Percentiles rank a stretch among this genome's conserved stretches.
These are phyloP conservation scores for Thryonomys swinderianus DNA, from an alignment of 2,113 vertebrate genomes.

Conservation along the genomic window DNA sequence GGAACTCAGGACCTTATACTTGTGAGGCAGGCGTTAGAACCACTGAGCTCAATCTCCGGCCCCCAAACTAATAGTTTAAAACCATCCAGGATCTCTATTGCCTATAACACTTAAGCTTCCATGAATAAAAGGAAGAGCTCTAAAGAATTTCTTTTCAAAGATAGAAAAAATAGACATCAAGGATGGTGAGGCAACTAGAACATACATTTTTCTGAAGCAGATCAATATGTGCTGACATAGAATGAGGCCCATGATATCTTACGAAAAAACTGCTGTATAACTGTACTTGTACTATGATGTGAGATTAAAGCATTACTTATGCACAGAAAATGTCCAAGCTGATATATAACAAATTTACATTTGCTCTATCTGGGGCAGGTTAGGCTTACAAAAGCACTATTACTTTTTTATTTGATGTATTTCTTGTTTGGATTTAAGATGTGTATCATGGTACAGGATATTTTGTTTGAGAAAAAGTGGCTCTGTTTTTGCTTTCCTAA, in stretches of 20 bases:
- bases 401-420: neutral
- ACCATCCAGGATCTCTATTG: slow-evolving; percentile 28
- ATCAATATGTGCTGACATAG: neutral
- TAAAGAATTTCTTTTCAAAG: slow-evolving; percentile 39
- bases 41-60: no score
- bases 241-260: neutral
- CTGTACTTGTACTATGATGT: neutral
- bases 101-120: neutral
- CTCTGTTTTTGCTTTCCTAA: neutral
- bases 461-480: neutral
- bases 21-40: no score
- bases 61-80: slow-evolving; percentile 19
- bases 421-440: slow-evolving; percentile 3
- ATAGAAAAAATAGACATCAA: slow-evolving; percentile 33
- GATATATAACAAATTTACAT: neutral
- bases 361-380: neutral
- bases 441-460: neutral
- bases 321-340: neutral
- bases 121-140: slow-evolving; percentile 18
- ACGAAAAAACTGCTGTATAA: neutral
- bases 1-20: no score
- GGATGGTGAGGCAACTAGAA: slow-evolving; percentile 23
- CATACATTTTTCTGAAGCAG: neutral
- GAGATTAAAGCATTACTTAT: neutral
- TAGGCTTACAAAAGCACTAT: neutral